Conservation (phyloP, 2,888 invertebrate species). For the Pocota personata region DNA sequence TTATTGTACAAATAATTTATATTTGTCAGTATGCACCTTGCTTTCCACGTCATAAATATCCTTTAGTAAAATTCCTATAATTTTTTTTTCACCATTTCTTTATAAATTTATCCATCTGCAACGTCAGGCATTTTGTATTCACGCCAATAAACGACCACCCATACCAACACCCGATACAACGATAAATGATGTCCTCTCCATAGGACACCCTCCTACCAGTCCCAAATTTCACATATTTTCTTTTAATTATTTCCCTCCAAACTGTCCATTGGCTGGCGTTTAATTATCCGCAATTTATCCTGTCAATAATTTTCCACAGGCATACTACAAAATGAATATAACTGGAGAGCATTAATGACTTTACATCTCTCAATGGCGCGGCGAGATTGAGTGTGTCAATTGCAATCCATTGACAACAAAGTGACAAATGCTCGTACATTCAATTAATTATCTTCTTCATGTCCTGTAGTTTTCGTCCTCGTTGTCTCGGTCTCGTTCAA, state of each 20-base stretch:
- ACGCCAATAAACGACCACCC: slow-evolving; percentile 1
- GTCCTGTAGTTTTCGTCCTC: slow-evolving; percentile 42
- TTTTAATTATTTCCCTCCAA: slow-evolving; percentile 32
- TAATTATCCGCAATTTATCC: slow-evolving; percentile 50
- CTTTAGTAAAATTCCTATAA: background rate
- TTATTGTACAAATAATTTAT: background rate
- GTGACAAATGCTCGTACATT: slow-evolving; percentile 67
- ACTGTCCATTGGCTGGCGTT: slow-evolving; percentile 34
- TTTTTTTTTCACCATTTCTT: background rate
- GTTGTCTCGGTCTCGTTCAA: slow-evolving; percentile 19
- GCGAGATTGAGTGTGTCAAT: slow-evolving; percentile 69
- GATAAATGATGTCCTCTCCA: slow-evolving; percentile 38
- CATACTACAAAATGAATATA: slow-evolving; percentile 36
- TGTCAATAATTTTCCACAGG: slow-evolving; percentile 41
- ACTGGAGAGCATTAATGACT: slow-evolving; percentile 53
- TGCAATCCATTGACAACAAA: slow-evolving; percentile 69
- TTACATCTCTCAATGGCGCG: slow-evolving; percentile 42
- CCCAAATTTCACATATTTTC: background rate
- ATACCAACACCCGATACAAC: background rate
- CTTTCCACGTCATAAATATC: background rate
- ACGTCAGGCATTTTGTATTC: background rate
- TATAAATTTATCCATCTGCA: background rate
- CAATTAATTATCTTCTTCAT: slow-evolving; percentile 69
- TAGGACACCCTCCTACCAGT: background rate
- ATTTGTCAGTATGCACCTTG: background rate